These are phyloP conservation scores for Phthorimaea operculella DNA, from an alignment of 1,140 invertebrate species.

Conservation along the genomic window DNA sequence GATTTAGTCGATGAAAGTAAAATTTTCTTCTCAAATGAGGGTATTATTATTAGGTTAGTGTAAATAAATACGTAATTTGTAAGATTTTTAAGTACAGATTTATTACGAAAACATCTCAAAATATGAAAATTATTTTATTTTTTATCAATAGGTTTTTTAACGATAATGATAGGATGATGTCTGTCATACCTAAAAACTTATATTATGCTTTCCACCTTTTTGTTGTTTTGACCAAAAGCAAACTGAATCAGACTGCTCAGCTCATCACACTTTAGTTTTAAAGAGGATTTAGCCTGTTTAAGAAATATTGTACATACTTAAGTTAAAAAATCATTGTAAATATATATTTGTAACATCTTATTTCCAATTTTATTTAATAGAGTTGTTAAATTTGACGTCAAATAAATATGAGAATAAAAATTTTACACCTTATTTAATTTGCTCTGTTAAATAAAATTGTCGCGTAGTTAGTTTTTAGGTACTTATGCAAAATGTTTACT, in stretches of 20 bases:
- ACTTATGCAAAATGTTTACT: neutral
- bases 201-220: too few relatives aligned
- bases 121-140: too few relatives aligned
- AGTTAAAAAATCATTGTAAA: neutral
- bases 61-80: slow-evolving; percentile 22
- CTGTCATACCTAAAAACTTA: too few relatives aligned
- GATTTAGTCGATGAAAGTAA: neutral
- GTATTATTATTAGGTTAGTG: slow-evolving; percentile 42
- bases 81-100: too few relatives aligned
- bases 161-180: too few relatives aligned
- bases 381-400: neutral
- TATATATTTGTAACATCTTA: neutral
- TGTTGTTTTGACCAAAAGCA: too few relatives aligned
- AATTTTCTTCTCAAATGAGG: slow-evolving; percentile 37
- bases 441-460: neutral
- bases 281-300: neutral
- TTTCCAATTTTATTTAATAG: neutral
- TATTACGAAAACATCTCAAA: too few relatives aligned
- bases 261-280: neutral
- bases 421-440: neutral
- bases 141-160: too few relatives aligned
- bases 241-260: too few relatives aligned
- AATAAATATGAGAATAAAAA: neutral
- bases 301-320: neutral
- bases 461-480: neutral